Evolutionary conservation across 2,113 vertebrate genomes (phyloP), one percentile per base, ranked within the genome.

Genomic region (Tetrax tetrax): DNA sequence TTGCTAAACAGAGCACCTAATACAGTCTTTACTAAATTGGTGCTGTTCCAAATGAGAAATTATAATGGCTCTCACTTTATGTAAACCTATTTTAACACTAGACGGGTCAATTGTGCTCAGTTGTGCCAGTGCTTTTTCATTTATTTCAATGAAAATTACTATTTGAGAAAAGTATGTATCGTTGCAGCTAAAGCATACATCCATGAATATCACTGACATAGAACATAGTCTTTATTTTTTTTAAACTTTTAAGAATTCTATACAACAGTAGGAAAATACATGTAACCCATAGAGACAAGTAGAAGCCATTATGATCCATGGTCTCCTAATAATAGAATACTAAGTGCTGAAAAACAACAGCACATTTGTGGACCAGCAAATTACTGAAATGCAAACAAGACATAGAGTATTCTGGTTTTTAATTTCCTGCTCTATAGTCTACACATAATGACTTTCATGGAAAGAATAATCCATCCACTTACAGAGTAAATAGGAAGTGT

Each of bases 361-460:
- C 68, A 61, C n/a, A 57, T 80, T 93, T 90, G 54, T 88, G 51
- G 29, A 90, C n/a, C 27, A 51, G 38, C 33, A 72, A 84, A 19
- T 94, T 92, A 87, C 33, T 86, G 48, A 95, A 93, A 78, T 90
- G 35, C 51, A 92, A 64, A 27, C 31, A 90, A 92, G 72, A 83
- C 12, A 17, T 33, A 70, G 25, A 48, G 12, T 83, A 87, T 90
- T 89, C 48, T 80, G 31, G 0, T 60, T 92, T 93, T 88, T 83
- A 84, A 75, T 89, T 86, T 81, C 56, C 22, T 89, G 25, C 27
- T 83, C 88, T 63, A 81, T 48, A 47, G 24, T 77, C 50, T 61
- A 47, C 1, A 7, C 66, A 48, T 86, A 90, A 75, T 92, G 68
- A 53, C 43, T 89, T 91, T 60, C 13, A 43, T 35, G 57, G 69